A percentile compares a stretch with the other conserved stretches of the same genome.
Conservation (phyloP, 1,140 invertebrate genomes). For the Yoshiicerus persimilis region DNA sequence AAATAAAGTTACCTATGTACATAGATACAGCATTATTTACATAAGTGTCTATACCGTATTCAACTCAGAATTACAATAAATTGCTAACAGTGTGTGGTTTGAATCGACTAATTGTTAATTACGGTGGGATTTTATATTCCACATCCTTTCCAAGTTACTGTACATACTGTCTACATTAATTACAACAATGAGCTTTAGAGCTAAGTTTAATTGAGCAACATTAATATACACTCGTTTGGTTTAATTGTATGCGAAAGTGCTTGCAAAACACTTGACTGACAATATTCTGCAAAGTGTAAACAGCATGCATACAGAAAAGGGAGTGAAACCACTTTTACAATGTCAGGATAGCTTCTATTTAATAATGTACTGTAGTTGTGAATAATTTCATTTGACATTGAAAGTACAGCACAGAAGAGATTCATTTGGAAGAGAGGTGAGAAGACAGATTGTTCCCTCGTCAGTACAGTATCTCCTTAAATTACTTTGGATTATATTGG, state of each 20-base stretch:
- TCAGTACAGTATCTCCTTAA: neutral
- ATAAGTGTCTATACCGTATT: neutral
- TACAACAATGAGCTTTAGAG: no score
- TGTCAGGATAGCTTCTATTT: no score
- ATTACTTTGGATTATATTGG: neutral
- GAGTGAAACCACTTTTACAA: no score
- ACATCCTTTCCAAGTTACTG: no score
- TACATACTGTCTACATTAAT: no score
- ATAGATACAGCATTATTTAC: neutral
- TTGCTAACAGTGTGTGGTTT: neutral
- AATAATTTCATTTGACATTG: neutral
- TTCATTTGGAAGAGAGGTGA: neutral
- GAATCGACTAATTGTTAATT: neutral
- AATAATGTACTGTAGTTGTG: neutral
- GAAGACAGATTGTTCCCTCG: neutral
- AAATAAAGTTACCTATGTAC: no score
- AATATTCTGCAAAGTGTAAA: no score
- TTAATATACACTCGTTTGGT: no score
- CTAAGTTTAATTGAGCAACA: no score
- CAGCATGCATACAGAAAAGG: no score
- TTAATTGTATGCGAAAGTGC: no score
- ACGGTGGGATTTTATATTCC: neutral
- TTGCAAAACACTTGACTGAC: no score
- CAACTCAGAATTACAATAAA: neutral
- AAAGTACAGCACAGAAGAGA: neutral